phyloP scores from a whole-genome alignment of 2,888 invertebrate species.

The Hipparchia semele region DNA sequence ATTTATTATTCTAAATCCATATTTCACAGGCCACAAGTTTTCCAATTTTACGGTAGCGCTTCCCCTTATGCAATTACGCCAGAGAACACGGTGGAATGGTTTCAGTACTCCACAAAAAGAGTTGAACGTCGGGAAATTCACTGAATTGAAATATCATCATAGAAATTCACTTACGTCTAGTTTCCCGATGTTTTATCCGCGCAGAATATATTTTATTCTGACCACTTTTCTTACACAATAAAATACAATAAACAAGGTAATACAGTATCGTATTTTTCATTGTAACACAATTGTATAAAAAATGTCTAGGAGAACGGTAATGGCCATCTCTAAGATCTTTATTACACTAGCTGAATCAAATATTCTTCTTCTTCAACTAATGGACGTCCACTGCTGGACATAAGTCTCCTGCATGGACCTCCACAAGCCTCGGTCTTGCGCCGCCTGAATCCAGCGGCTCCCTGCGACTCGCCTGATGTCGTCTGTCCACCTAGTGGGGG shows the following conservation, averaged over 20 bases:
- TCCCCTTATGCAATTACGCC: constrained; percentile 21
- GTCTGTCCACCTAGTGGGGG: too few species aligned
- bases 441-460: too few species aligned
- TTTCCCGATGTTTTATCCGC: constrained; percentile 1
- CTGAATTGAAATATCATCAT: constrained; percentile 20
- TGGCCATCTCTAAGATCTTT: too few species aligned
- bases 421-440: too few species aligned
- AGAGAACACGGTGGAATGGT: constrained; percentile 8
- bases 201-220: background rate
- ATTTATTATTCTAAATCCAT: background rate
- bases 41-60: background rate
- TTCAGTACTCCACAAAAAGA: constrained; percentile 18
- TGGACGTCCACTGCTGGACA: too few species aligned
- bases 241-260: background rate
- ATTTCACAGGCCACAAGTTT: background rate
- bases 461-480: too few species aligned
- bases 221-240: background rate
- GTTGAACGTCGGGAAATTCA: constrained; percentile 15
- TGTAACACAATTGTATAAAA: background rate
- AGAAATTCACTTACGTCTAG: constrained; percentile 7
- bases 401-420: too few species aligned
- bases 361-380: too few species aligned
- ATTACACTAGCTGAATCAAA: too few species aligned
- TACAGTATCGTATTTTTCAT: background rate
- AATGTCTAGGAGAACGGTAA: too few species aligned